Conservation (phyloP, 2,113 vertebrate species). For the Podilymbus podiceps region DNA sequence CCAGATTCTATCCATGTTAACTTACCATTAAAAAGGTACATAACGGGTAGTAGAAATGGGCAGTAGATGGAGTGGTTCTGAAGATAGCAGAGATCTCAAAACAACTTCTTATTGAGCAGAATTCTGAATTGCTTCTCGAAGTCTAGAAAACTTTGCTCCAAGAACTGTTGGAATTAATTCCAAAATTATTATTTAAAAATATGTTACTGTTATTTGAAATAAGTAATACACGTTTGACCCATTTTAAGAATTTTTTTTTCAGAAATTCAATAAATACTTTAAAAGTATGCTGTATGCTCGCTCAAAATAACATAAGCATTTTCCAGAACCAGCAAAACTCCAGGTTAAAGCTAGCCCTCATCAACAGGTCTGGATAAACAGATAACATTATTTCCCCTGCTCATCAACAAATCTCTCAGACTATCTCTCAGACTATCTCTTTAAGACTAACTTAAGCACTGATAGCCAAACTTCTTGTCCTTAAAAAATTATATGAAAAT, state of each 20-base stretch:
- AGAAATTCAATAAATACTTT: neutral
- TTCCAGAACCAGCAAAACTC: neutral
- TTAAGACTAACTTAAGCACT: neutral
- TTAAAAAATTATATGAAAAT: neutral
- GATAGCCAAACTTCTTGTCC: neutral
- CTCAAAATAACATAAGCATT: neutral
- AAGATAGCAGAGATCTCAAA: neutral
- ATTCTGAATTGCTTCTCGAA: neutral
- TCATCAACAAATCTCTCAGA: neutral
- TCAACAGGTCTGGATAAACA: neutral
- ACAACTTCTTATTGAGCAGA: neutral
- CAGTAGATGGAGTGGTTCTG: neutral
- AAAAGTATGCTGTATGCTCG: neutral
- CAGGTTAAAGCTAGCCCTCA: neutral
- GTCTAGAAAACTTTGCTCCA: neutral
- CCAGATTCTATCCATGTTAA: neutral
- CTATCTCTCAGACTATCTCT: no score
- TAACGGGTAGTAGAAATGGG: neutral
- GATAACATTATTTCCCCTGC: neutral
- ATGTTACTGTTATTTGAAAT: neutral
- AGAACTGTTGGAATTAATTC: neutral
- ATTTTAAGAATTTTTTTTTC: neutral
- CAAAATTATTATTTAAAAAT: neutral
- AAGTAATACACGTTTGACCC: neutral
- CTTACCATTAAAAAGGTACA: neutral